These are phyloP conservation scores for Caenorhabditis angaria DNA, from an alignment of 2,888 invertebrate genomes.

Conservation along the genomic window DNA sequence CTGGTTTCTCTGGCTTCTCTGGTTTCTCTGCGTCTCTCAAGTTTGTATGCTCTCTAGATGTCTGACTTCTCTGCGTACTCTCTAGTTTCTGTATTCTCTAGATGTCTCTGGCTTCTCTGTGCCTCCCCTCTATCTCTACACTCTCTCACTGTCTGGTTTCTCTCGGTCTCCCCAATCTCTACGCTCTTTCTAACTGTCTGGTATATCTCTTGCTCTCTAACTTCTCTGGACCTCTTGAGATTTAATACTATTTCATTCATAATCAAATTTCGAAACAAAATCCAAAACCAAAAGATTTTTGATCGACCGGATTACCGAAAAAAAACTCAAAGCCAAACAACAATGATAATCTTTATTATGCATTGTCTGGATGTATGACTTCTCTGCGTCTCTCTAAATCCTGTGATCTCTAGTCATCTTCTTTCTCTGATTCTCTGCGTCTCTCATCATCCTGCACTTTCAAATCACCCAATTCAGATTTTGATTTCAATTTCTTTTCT, in stretches of 20 bases:
- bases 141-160: too few species aligned
- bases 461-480: too few species aligned
- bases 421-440: constrained; percentile 1
- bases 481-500: background rate
- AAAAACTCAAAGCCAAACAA: too few species aligned
- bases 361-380: background rate
- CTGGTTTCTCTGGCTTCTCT: background rate
- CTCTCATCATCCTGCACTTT: too few species aligned
- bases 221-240: background rate
- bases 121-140: too few species aligned
- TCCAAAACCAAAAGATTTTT: background rate
- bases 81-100: too few species aligned
- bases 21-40: background rate
- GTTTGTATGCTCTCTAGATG: too few species aligned
- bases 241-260: background rate
- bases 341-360: too few species aligned
- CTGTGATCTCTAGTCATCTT: background rate
- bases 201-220: background rate
- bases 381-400: background rate
- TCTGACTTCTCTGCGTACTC: too few species aligned
- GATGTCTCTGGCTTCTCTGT: too few species aligned
- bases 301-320: too few species aligned
- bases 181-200: background rate
- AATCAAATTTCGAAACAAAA: background rate
- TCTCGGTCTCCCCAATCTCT: too few species aligned